Evolutionary conservation across 2,888 invertebrate species (phyloP).

Genomic region (Dolichopus griseipennis): DNA sequence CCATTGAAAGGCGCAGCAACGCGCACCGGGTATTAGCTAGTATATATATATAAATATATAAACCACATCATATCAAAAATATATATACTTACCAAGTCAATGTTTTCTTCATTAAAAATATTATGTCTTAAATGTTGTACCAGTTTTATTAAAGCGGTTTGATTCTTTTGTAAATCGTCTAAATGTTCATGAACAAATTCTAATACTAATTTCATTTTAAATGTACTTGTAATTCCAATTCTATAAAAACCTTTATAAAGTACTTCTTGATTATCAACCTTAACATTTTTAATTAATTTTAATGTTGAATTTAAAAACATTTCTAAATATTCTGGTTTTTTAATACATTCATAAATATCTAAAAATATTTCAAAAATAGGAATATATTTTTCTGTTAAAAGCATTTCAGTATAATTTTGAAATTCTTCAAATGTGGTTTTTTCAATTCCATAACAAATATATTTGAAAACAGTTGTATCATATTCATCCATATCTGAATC

Average conservation of each 20-base stretch:
- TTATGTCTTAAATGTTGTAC: background rate
- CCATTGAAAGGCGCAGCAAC: too few relatives aligned
- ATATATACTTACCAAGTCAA: background rate
- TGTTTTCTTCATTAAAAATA: background rate
- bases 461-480: background rate
- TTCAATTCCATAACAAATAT: conserved; percentile 11
- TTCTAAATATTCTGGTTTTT: background rate
- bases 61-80: too few relatives aligned
- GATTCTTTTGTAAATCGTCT: background rate
- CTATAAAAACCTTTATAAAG: background rate
- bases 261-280: background rate
- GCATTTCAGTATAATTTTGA: background rate
- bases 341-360: background rate
- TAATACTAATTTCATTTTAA: background rate
- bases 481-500: background rate
- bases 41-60: too few relatives aligned
- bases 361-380: background rate
- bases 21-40: too few relatives aligned
- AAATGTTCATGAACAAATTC: background rate
- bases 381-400: background rate
- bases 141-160: background rate
- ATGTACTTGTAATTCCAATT: background rate
- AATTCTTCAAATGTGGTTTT: conserved; percentile 5
- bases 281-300: background rate
- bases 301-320: background rate